Conservation (phyloP, 1,140 invertebrate genomes). For the Penaeus vannamei region DNA sequence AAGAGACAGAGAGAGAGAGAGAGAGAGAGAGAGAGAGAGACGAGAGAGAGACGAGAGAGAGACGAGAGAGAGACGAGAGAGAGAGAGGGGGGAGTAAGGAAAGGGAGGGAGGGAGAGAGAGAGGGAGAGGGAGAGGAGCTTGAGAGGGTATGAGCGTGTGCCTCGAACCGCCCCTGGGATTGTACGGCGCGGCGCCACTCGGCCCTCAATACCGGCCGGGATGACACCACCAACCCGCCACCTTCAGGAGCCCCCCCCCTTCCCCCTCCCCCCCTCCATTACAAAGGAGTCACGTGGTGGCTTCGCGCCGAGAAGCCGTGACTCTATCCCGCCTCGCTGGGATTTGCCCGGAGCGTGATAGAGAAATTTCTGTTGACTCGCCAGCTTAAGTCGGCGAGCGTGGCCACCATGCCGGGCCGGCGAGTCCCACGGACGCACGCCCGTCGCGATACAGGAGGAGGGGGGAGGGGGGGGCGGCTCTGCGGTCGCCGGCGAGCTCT, state of each 20-base stretch:
- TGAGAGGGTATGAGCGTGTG: not conserved
- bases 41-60: not conserved
- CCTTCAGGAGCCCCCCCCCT: not conserved
- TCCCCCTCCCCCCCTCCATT: conserved; percentile 21
- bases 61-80: not conserved
- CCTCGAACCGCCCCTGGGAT: not conserved
- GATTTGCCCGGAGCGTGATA: not conserved
- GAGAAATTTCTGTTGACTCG: conserved; percentile 20
- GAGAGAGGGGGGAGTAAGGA: not conserved
- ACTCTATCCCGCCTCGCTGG: not conserved
- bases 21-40: not conserved
- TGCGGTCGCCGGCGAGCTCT: not conserved
- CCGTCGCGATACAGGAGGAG: not conserved
- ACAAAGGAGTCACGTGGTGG: conserved; percentile 22
- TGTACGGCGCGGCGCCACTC: not conserved
- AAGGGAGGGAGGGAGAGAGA: not conserved
- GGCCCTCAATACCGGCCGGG: not conserved
- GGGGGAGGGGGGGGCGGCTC: not conserved
- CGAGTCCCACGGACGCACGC: not conserved
- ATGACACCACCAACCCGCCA: not conserved
- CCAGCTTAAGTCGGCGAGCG: not conserved
- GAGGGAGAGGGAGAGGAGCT: not conserved
- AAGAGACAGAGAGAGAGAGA: not conserved
- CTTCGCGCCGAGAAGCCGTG: not conserved
- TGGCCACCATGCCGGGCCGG: no score